phyloP scores from a whole-genome alignment of 2,888 invertebrate genomes.

The Eugnorisma glareosa region DNA sequence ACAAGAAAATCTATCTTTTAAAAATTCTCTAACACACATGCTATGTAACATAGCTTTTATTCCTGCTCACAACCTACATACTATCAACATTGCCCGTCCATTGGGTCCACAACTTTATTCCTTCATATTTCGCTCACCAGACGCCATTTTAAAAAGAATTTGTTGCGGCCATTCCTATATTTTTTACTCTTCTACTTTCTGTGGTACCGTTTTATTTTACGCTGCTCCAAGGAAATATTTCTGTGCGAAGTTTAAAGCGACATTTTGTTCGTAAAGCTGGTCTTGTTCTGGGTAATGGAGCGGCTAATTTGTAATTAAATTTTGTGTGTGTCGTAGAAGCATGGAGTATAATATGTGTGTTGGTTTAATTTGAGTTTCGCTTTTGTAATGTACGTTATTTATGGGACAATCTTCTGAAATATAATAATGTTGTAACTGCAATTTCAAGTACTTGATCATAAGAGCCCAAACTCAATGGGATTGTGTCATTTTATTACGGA shows the following conservation, averaged over 20 bases:
- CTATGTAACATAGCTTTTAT: neutral
- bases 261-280: conserved; percentile 29
- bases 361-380: conserved; percentile 6
- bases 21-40: conserved; percentile 6
- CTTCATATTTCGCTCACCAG: conserved; percentile 51
- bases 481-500: no score
- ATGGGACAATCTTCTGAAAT: neutral
- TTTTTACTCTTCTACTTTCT: conserved; percentile 52
- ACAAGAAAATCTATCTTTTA: conserved; percentile 23
- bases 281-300: conserved; percentile 35
- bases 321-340: conserved; percentile 9
- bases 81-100: conserved; percentile 28
- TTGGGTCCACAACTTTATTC: conserved; percentile 52
- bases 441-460: no score
- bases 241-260: conserved; percentile 34
- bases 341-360: neutral
- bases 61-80: conserved; percentile 11
- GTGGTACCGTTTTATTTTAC: conserved; percentile 51
- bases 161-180: conserved; percentile 54
- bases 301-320: conserved; percentile 46
- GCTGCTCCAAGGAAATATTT: conserved; percentile 51
- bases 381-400: neutral
- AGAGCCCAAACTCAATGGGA: no score
- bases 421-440: neutral
- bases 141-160: conserved; percentile 61